Evolutionary conservation across 2,113 vertebrate genomes (phyloP).

Genomic region (Caretta caretta): DNA sequence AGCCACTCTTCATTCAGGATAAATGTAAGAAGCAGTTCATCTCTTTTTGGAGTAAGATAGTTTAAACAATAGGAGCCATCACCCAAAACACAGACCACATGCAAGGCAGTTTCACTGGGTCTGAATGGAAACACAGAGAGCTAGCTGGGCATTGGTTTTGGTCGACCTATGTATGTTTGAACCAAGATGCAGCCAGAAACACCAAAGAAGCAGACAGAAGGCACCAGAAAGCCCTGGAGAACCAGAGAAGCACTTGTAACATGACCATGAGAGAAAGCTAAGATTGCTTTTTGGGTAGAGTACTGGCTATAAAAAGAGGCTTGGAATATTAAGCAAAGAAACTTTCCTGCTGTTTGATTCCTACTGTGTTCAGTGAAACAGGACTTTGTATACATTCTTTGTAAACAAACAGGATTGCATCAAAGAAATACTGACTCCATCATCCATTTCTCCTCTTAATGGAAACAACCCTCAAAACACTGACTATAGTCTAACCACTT

Average conservation of each 20-base stretch:
- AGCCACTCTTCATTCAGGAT: too few species aligned
- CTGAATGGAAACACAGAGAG: background rate
- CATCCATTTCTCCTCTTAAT: too few species aligned
- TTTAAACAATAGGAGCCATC: too few species aligned
- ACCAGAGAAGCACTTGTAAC: background rate
- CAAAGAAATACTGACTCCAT: too few species aligned
- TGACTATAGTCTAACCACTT: too few species aligned
- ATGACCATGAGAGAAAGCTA: background rate
- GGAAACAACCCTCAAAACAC: too few species aligned
- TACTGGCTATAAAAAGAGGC: background rate
- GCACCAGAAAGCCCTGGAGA: background rate
- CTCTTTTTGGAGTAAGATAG: too few species aligned
- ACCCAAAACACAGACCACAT: too few species aligned
- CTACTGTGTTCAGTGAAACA: too few species aligned
- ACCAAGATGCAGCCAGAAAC: background rate
- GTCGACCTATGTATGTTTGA: background rate
- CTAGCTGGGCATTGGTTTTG: background rate
- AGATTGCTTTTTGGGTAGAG: background rate
- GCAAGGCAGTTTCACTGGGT: background rate
- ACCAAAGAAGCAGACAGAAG: background rate
- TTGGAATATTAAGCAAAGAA: background rate
- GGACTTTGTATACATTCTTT: too few species aligned
- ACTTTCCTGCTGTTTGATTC: background rate
- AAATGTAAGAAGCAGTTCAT: too few species aligned
- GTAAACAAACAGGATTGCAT: too few species aligned